These are phyloP conservation scores for Seira ritae DNA, from an alignment of 2,888 invertebrate species.

Conservation along the genomic window DNA sequence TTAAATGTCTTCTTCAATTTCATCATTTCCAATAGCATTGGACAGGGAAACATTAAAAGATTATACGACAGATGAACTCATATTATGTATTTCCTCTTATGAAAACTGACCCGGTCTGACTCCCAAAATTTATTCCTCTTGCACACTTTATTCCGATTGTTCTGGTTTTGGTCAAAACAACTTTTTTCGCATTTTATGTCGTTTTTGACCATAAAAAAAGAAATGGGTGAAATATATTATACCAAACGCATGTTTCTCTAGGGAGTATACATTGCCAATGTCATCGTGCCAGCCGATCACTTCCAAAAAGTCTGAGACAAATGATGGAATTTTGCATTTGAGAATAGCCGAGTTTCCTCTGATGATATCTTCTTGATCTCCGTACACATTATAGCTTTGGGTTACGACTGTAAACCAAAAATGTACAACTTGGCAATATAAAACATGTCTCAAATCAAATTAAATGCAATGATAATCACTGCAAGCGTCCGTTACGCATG, in stretches of 20 bases:
- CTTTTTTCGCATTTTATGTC: slow-evolving; percentile 15
- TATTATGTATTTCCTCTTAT: too few relatives aligned
- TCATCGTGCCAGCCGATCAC: slow-evolving; percentile 87
- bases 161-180: slow-evolving; percentile 52
- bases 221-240: slow-evolving; percentile 14
- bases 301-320: slow-evolving; percentile 92
- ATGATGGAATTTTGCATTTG: slow-evolving; percentile 85
- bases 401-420: slow-evolving; percentile 88
- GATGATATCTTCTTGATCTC: slow-evolving; percentile 81
- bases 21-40: too few relatives aligned
- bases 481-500: too few relatives aligned
- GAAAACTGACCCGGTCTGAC: neutral
- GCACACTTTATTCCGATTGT: slow-evolving; percentile 53
- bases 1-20: too few relatives aligned
- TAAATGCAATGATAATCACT: too few relatives aligned
- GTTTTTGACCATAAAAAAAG: slow-evolving; percentile 32
- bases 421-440: too few relatives aligned
- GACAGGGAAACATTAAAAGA: too few relatives aligned
- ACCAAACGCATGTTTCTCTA: slow-evolving; percentile 54
- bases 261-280: slow-evolving; percentile 75
- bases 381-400: slow-evolving; percentile 92
- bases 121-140: slow-evolving; percentile 5
- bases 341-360: slow-evolving; percentile 71
- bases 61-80: too few relatives aligned
- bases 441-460: too few relatives aligned